These are phyloP conservation scores for Chondrilla cf. caribensis DNA, from an alignment of 37 sponge, comb jelly and placozoan species.

Conservation along the genomic window DNA sequence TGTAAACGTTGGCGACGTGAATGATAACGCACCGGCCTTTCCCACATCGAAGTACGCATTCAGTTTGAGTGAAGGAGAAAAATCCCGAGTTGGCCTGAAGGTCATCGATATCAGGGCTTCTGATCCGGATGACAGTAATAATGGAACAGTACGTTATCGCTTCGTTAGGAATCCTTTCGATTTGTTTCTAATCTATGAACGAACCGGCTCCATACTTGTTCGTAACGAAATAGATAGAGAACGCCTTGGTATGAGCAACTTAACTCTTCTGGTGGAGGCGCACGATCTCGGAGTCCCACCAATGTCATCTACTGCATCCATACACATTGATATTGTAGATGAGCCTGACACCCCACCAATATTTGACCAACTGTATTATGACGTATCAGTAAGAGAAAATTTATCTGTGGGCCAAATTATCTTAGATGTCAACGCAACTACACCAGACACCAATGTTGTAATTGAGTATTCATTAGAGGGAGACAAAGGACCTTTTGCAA, in stretches of 20 bases:
- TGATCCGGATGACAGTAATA: conserved; percentile 2
- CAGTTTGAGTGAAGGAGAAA: neutral
- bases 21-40: conserved; percentile 23
- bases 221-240: neutral
- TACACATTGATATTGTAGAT: neutral
- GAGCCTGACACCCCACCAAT: neutral
- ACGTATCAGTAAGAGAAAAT: neutral
- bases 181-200: neutral
- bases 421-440: neutral
- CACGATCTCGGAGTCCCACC: neutral
- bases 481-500: neutral
- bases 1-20: neutral
- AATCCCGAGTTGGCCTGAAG: neutral
- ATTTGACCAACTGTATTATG: neutral
- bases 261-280: neutral
- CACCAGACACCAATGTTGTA: neutral
- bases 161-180: neutral
- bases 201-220: neutral
- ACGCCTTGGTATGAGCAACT: neutral
- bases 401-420: neutral
- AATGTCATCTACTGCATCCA: neutral
- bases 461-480: neutral
- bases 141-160: conserved; percentile 4
- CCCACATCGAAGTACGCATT: neutral
- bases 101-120: neutral